Percentiles rank a stretch among this genome's conserved stretches.
These are phyloP conservation scores for Eueides isabella DNA, from an alignment of 1,140 invertebrate species.

Conservation along the genomic window DNA sequence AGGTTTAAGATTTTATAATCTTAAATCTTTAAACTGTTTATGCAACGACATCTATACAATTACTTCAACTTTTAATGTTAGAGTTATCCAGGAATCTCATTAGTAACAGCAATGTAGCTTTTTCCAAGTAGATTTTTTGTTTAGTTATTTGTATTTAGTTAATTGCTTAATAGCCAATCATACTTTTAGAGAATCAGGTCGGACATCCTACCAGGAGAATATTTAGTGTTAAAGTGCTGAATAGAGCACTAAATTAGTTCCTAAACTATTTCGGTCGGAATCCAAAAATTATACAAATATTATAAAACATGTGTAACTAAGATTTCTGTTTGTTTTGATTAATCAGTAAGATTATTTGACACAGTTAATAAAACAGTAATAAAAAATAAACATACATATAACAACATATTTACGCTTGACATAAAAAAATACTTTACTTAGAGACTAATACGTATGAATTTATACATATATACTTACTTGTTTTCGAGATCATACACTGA, in stretches of 20 bases:
- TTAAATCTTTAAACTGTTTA: background rate
- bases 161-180: too few species aligned
- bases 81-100: too few species aligned
- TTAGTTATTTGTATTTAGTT: background rate
- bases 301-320: background rate
- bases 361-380: background rate
- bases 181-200: background rate
- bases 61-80: background rate
- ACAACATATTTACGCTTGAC: background rate
- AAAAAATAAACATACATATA: background rate
- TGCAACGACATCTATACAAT: background rate
- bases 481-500: slow-evolving; percentile 60
- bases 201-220: background rate
- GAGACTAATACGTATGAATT: background rate
- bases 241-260: background rate
- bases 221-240: background rate
- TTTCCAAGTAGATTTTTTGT: background rate
- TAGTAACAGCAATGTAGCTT: too few species aligned
- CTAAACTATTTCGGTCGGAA: background rate
- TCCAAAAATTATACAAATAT: background rate
- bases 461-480: slow-evolving; percentile 62
- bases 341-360: background rate
- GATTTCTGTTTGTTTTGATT: background rate
- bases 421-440: background rate
- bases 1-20: too few species aligned